A percentile compares a stretch with the other conserved stretches of the same genome.
Conservation (phyloP, 2,113 vertebrate genomes). For the Taurulus bubalis region DNA sequence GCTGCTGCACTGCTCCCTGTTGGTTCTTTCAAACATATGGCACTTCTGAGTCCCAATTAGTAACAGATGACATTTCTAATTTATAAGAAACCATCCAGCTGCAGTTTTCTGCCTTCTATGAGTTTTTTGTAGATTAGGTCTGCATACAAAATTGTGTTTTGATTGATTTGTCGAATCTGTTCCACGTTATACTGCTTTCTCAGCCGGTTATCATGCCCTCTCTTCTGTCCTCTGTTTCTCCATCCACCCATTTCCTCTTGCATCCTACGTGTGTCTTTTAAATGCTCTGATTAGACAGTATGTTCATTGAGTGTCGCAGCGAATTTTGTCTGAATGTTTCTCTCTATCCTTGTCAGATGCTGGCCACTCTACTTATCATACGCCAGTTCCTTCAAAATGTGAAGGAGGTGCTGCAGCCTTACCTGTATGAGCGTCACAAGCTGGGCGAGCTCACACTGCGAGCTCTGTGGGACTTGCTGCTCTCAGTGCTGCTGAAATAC, state of each 20-base stretch:
- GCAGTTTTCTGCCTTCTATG: not conserved
- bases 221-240: not conserved
- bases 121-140: constrained; percentile 17
- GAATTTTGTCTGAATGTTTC: not conserved
- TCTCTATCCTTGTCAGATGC: constrained; percentile 84
- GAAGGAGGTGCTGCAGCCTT: constrained; percentile 95
- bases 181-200: not conserved
- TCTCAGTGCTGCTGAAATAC: constrained; percentile 85
- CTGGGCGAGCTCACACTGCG: constrained; percentile 87
- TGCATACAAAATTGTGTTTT: constrained; percentile 16
- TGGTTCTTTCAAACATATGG: not conserved
- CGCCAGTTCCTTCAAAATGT: constrained; percentile 97
- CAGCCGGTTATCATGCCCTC: not conserved
- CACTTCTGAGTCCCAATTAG: constrained; percentile 2
- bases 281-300: not conserved
- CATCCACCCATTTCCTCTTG: not conserved
- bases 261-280: not conserved
- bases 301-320: not conserved
- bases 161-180: constrained; percentile 16
- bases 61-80: not conserved
- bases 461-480: constrained; percentile 85
- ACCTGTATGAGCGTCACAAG: constrained; percentile 91
- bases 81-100: not conserved
- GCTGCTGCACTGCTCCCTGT: not conserved
- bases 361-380: constrained; percentile 96